Percentiles rank a stretch among this genome's conserved stretches.
phyloP scores from a whole-genome alignment of 2,113 vertebrate species.

The Grammomys surdaster region DNA sequence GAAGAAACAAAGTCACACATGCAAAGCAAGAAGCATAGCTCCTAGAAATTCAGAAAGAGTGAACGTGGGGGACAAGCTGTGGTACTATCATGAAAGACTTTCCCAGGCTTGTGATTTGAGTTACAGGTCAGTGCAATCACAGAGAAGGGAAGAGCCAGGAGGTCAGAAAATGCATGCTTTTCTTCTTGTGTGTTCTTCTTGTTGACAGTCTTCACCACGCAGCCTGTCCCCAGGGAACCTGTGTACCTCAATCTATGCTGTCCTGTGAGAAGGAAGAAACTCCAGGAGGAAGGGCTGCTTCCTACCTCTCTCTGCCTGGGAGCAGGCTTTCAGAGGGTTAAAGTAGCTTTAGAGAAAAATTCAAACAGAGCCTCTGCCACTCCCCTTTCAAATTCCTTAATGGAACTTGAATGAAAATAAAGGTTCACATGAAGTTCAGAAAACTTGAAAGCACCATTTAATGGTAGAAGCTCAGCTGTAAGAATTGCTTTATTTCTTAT shows the following conservation, averaged over 20 bases:
- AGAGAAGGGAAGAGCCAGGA: not conserved
- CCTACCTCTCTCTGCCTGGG: conserved; percentile 52
- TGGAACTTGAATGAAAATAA: conserved; percentile 86
- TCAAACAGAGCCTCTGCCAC: conserved; percentile 83
- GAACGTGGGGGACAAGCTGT: not conserved
- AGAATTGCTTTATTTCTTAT: conserved; percentile 57
- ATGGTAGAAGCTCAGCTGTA: conserved; percentile 66
- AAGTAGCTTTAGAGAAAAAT: conserved; percentile 83
- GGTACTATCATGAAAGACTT: not conserved
- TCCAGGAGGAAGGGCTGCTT: not conserved
- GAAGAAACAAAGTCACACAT: not conserved
- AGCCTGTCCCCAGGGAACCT: not conserved
- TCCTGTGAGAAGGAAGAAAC: not conserved
- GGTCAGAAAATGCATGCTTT: not conserved
- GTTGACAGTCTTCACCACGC: not conserved
- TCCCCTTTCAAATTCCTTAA: conserved; percentile 86
- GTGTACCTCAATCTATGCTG: not conserved
- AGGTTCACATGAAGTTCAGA: conserved; percentile 89
- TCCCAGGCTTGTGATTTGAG: not conserved
- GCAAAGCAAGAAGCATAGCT: not conserved
- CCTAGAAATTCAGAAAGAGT: not conserved
- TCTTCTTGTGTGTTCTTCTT: not conserved
- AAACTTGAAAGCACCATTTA: conserved; percentile 82
- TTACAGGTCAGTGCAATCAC: not conserved
- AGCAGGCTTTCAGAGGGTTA: conserved; percentile 82